These are phyloP conservation scores for Heteromyza rotundicornis DNA, from an alignment of 2,888 invertebrate species.

Conservation along the genomic window DNA sequence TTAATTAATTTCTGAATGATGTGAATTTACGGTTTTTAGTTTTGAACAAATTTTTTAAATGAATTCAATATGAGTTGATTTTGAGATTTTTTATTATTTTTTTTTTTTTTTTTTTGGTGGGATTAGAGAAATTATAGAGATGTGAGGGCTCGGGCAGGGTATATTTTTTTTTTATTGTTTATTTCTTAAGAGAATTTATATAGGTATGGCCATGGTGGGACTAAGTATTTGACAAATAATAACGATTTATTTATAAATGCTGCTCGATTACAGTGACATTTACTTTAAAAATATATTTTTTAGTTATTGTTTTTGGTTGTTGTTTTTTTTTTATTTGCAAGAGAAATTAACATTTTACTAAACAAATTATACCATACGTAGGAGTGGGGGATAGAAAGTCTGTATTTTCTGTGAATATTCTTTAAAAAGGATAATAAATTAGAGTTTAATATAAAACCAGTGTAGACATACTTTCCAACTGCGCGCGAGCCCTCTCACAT, in stretches of 20 bases:
- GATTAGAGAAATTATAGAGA: slow-evolving; percentile 31
- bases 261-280: too few relatives aligned
- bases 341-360: slow-evolving; percentile 3
- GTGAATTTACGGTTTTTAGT: slow-evolving; percentile 26
- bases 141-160: slow-evolving; percentile 52
- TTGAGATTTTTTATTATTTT: too few relatives aligned
- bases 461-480: slow-evolving; percentile 49
- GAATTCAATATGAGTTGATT: slow-evolving; percentile 16
- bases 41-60: slow-evolving; percentile 22
- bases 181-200: slow-evolving; percentile 25
- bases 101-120: too few relatives aligned
- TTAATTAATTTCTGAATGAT: slow-evolving; percentile 13
- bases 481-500: slow-evolving; percentile 49
- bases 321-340: slow-evolving; percentile 2
- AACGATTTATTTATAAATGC: slow-evolving; percentile 4
- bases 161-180: slow-evolving; percentile 24
- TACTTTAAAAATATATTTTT: too few relatives aligned
- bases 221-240: not conserved
- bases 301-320: slow-evolving; percentile 4
- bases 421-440: not conserved
- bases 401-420: not conserved
- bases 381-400: not conserved
- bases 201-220: not conserved
- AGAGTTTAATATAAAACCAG: not conserved
- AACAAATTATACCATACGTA: slow-evolving; percentile 9